phyloP scores from a whole-genome alignment of 1,140 invertebrate species.

The Drosophila paulistorum region DNA sequence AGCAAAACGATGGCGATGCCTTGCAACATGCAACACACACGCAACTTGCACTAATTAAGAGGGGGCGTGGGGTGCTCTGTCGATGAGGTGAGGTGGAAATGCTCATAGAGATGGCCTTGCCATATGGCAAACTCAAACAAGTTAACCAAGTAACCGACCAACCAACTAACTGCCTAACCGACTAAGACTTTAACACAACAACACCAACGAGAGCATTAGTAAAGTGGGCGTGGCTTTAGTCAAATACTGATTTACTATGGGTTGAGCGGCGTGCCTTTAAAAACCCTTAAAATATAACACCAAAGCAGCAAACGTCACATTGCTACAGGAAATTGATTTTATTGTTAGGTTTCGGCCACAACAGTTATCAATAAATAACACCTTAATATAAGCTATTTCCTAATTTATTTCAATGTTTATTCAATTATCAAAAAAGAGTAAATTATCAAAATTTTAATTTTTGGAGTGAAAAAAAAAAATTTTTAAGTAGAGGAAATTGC shows the following conservation, averaged over 20 bases:
- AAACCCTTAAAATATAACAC: background rate
- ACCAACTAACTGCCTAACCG: constrained; percentile 41
- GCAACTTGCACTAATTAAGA: constrained; percentile 71
- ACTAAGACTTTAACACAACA: background rate
- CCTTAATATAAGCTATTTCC: too few species aligned
- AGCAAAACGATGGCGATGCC: constrained; percentile 7
- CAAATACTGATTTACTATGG: constrained; percentile 15
- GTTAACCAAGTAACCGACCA: constrained; percentile 50
- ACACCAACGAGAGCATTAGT: background rate
- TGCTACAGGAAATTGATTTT: too few species aligned
- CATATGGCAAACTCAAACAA: constrained; percentile 41
- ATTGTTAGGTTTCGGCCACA: too few species aligned
- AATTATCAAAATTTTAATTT: too few species aligned
- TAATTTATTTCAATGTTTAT: too few species aligned
- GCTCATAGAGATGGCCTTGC: constrained; percentile 47
- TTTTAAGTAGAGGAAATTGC: too few species aligned
- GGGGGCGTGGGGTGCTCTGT: constrained; percentile 20
- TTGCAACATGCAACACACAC: constrained; percentile 52
- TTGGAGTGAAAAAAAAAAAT: too few species aligned
- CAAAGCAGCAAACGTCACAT: too few species aligned
- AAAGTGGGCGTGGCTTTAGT: background rate
- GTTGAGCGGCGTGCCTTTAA: background rate
- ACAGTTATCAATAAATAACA: too few species aligned
- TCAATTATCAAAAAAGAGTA: too few species aligned
- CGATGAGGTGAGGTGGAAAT: constrained; percentile 29